Evolutionary conservation across 2,797 vertebrate species (phyloP), one percentile per base, ranked within the genome.

Genomic region (Danio choprae): DNA sequence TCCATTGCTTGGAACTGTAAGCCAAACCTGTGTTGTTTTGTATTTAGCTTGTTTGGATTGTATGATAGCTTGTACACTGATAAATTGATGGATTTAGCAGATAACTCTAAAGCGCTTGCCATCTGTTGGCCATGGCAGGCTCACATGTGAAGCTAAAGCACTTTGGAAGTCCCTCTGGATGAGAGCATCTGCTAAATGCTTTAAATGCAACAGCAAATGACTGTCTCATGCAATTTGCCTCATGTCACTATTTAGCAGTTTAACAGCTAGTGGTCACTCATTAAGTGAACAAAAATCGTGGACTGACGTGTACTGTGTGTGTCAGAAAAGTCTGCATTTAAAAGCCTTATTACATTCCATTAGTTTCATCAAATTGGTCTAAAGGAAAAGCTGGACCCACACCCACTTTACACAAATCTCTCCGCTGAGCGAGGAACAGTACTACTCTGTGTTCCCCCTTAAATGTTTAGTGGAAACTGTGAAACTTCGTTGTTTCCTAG

Each of bases 401-500:
- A 81, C 65, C 70, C 77, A 72, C 65, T 71, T 78, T 43, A 44
- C 20, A 38, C 65, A 77, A 77, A 77, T 71, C 29, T 74, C 70
- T 67, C 74, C 59, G 1, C 65, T 81, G 71, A 72, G 53, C 65
- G 69, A 76, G 44, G 50, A 78, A 86, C 81, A 83, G 74, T 64
- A 59, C 38, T 79, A 36, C 44, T 75, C 70, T 75, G 73, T 84
- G 59, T 69, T 58, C 22, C 55, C 16, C 48, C 38, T 51, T 22
- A 51, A 13, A 59, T 7, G 1, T 43, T 74, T 71, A 79, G 67
- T 62, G 74, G 64, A 79, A 60, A 77, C 74, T 59, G 41, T 60
- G 13, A 80, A 74, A 82, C 48, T 73, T 59, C n/a, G 64, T 51
- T 73, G 73, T 65, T 80, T 80, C 56, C 22, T 69, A 43, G 56